These are phyloP conservation scores for Branchinecta sandiegonensis DNA, from an alignment of 2,888 invertebrate species.

Conservation along the genomic window DNA sequence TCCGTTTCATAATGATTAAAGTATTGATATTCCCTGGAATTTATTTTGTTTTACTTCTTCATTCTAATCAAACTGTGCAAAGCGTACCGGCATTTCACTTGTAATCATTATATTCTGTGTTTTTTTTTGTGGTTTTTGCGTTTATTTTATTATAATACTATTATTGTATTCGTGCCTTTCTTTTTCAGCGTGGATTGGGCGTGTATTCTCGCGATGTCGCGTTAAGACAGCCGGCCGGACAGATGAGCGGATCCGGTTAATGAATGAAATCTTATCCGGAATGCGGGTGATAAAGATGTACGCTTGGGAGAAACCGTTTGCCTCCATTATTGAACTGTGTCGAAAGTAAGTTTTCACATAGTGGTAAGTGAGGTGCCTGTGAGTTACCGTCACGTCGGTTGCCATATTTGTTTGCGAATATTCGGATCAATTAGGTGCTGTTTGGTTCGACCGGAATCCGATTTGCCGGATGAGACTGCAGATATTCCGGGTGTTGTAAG, in stretches of 20 bases:
- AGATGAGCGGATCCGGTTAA: conserved; percentile 39
- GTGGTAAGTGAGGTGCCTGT: neutral
- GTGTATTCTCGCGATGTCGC: conserved; percentile 34
- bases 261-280: conserved; percentile 41
- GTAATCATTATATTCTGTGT: neutral
- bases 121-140: too few relatives aligned
- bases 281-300: conserved; percentile 44
- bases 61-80: conserved; percentile 19
- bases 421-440: too few relatives aligned
- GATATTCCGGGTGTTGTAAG: too few relatives aligned
- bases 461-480: too few relatives aligned
- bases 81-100: neutral
- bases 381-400: too few relatives aligned
- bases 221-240: conserved; percentile 38
- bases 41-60: neutral
- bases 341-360: conserved; percentile 18
- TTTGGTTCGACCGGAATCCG: too few relatives aligned
- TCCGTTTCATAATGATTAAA: neutral
- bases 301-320: conserved; percentile 42
- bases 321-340: conserved; percentile 30
- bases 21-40: neutral
- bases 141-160: neutral
- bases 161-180: neutral
- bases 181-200: conserved; percentile 33
- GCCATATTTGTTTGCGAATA: too few relatives aligned